Evolutionary conservation across 2,797 vertebrate species (phyloP).

Genomic region (Benthosema pterotum): DNA sequence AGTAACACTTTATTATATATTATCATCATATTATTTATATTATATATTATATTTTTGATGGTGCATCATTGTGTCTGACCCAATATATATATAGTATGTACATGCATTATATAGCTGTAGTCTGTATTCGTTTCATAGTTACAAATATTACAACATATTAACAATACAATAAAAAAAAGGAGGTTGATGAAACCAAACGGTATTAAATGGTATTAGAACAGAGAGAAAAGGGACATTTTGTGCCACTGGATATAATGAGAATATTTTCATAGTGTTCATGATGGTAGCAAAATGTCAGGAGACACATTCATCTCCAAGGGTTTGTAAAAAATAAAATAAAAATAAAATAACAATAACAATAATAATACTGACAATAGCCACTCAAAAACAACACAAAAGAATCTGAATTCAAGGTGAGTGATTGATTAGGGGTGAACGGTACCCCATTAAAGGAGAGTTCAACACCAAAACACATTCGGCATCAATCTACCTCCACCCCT

Average conservation of each 20-base stretch:
- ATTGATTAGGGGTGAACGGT: no score
- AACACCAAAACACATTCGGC: no score
- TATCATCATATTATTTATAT: constrained; percentile 28
- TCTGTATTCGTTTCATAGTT: constrained; percentile 54
- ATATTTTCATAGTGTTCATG: no score
- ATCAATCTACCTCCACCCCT: no score
- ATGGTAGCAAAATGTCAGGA: no score
- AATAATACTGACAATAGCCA: no score
- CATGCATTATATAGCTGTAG: constrained; percentile 38
- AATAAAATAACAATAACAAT: no score
- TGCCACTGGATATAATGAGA: background rate
- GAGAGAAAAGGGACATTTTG: constrained; percentile 10
- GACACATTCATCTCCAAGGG: no score
- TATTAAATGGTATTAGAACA: constrained; percentile 37
- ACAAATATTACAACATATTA: constrained; percentile 60
- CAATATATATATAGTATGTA: constrained; percentile 50
- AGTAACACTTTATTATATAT: constrained; percentile 59
- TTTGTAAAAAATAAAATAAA: no score
- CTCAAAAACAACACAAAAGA: no score
- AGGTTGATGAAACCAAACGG: constrained; percentile 52
- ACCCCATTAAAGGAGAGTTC: no score
- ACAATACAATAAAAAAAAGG: constrained; percentile 35
- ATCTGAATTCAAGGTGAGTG: no score
- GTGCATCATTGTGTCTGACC: constrained; percentile 47
- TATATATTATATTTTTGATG: constrained; percentile 37